Evolutionary conservation across 1,140 invertebrate genomes (phyloP), one percentile per base, ranked within the genome.

Genomic region (Caenorhabditis latens): DNA sequence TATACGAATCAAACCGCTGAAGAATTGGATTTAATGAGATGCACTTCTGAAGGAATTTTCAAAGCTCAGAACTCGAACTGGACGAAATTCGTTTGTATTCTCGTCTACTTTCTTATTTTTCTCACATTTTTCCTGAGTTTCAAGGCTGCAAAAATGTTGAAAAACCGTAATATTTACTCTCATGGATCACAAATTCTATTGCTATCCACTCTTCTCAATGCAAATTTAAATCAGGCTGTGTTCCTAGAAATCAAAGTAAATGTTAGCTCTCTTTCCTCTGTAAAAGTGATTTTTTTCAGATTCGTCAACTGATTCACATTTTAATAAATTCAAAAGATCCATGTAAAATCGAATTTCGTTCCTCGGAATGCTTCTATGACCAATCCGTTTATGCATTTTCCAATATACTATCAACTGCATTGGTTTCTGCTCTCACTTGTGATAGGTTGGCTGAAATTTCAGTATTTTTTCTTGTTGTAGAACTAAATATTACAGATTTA

Each of bases 1-100:
- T 71, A 71, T 32, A 71, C 65, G 40, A 71, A 71, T 71, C 65
- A 71, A 71, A 71, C 65, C 14, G 65, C 9, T 3, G 65, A 71
- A 46, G 65, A 71, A 24, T 19, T 71, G 9, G 65, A 71, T 14
- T 3, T 16, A 46, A 43, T 43, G 65, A 43, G 65, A 71, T 71
- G 65, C n/a, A 71, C 65, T 6, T 71, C 65, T 9, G 43, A 46
- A 19, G 65, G 65, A 43, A 71, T 71, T 16, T 71, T 71, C 43
- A 71, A 46, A 46, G 40, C 65, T 32, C 65, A 71, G 19, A 71
- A 71, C 65, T 71, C 65, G 11, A 46, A 16, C 9, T 71, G 42
- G 40, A 32, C 46, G 65, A 71, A 71, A 71, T 16, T 71, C 42
- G 46, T 46, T 19, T 71, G n/a, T 71, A 14, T 43, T 19, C 9